Percentiles rank a stretch among this genome's conserved stretches.
Evolutionary conservation across 2,797 vertebrate genomes (phyloP).

Genomic region (Falco cherrug): DNA sequence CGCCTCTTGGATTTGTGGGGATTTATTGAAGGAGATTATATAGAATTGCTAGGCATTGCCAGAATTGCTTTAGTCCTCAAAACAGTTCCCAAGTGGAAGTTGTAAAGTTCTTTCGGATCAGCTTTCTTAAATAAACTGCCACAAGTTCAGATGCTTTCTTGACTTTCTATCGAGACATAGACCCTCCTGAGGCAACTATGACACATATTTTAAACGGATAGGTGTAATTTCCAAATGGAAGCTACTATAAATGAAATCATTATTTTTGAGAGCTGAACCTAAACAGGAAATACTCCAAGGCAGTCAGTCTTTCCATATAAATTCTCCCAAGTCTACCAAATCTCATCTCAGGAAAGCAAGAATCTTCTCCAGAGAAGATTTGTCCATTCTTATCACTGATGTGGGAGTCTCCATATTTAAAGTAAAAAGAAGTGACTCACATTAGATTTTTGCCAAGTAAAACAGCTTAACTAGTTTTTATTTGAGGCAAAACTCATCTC

Average conservation of each 20-base stretch:
- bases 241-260: neutral
- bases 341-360: neutral
- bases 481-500: slow-evolving; percentile 24
- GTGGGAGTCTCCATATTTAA: neutral
- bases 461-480: slow-evolving; percentile 16
- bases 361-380: neutral
- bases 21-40: neutral
- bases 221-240: neutral
- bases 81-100: neutral
- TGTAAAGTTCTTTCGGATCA: neutral
- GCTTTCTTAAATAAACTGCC: neutral
- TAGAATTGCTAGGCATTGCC: neutral
- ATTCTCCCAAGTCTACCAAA: neutral
- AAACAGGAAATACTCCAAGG: neutral
- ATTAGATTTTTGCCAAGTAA: neutral
- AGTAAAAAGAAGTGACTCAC: neutral
- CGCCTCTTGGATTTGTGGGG: neutral
- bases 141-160: neutral
- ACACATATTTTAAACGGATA: neutral
- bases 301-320: neutral
- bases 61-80: neutral
- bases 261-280: neutral
- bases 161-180: neutral
- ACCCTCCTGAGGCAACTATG: neutral
- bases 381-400: neutral